Evolutionary conservation across 2,797 vertebrate species (phyloP), one percentile per base, ranked within the genome.

Genomic region (Sebastes vulpes): DNA sequence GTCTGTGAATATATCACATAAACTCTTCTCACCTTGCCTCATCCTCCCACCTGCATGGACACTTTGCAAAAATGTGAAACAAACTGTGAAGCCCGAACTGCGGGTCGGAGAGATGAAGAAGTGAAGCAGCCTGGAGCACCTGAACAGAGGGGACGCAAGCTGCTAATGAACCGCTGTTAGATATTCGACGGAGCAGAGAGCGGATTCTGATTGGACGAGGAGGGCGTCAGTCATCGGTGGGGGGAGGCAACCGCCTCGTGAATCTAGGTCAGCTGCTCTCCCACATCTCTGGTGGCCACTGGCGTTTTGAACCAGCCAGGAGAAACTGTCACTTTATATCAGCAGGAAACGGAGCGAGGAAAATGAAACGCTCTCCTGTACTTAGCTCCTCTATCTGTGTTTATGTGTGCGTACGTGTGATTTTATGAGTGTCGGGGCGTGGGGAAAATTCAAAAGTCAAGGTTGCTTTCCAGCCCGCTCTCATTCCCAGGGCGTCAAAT

Each of bases 181-280:
- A 85, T 12, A 53, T 38, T 38, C 6, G 1, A 66, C 16, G 71
- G 65, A 53, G 65, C 9, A 18, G 50, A 72, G 50, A 70, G 79
- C 5, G 73, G 61, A 64, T 76, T 21, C 48, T 74, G 89, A 92
- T 91, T 91, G 91, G 91, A 84, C 21, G 59, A 64, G 59, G 52
- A 77, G 65, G 74, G 59, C 10, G 69, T 81, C 92, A 84, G 53
- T 91, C 77, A 54, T 77, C 77, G 23, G 64, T 2, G 20, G 74
- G 38, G 80, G 80, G 82, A 73, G 73, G 73, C 58, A 35, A 35
- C 54, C 14, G 14, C 54, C 63, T 68, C 48, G 38, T 77, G 76
- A 93, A 95, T 94, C 83, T 94, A 91, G 94, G 94, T 95, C 94
- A 95, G 73, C 73, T 68, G 75, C 84, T 82, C 82, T 81, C 78